Percentiles rank a stretch among this genome's conserved stretches.
Evolutionary conservation across 2,113 vertebrate species (phyloP).

Genomic region (Cheirogaleus medius): DNA sequence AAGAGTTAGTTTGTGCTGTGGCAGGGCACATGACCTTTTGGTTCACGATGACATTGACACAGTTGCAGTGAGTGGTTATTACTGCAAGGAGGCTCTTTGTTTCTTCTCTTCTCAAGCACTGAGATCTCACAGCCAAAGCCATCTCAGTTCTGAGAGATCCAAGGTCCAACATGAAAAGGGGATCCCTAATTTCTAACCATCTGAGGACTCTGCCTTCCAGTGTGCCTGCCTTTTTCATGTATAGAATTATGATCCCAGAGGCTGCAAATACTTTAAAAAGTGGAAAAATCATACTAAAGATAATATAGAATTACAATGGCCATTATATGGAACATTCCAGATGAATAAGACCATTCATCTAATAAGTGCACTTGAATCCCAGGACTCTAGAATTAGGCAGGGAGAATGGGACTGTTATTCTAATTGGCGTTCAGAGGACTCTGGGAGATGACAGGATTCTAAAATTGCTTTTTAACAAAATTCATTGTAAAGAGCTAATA

Average conservation of each 20-base stretch:
- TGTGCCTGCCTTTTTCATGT: neutral
- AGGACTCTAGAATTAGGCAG: neutral
- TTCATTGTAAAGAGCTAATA: neutral
- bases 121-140: neutral
- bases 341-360: neutral
- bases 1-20: too few relatives aligned
- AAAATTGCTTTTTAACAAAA: neutral
- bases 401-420: neutral
- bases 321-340: neutral
- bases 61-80: neutral
- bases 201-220: neutral
- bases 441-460: neutral
- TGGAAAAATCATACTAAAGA: neutral
- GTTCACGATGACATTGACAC: neutral
- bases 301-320: neutral
- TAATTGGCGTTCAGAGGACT: neutral
- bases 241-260: neutral
- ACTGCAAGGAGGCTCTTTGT: neutral
- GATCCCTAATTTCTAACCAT: neutral
- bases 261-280: neutral
- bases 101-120: neutral
- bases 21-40: too few relatives aligned
- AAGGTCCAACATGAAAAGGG: neutral
- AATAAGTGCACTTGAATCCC: neutral
- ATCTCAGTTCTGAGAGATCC: neutral